phyloP scores from a whole-genome alignment of 2,113 vertebrate genomes.

The Phoxinus phoxinus region DNA sequence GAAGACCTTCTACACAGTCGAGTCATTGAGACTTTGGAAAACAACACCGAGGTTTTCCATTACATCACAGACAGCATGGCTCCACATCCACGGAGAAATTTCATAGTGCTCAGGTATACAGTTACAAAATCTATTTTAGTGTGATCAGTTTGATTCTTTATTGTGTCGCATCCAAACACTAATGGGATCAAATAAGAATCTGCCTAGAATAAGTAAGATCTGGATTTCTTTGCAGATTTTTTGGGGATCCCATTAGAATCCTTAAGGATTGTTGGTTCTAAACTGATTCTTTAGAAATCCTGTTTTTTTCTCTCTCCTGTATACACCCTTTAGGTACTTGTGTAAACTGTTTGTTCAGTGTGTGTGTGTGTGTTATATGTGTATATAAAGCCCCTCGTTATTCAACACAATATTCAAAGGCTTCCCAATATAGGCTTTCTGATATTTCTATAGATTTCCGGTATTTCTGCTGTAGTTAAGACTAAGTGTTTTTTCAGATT shows the following conservation, averaged over 20 bases:
- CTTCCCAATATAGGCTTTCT: no score
- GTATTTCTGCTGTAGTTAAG: no score
- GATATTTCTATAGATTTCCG: no score
- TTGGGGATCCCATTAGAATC: neutral
- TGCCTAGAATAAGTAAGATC: neutral
- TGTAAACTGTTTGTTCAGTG: no score
- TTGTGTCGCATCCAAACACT: neutral
- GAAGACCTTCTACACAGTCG: conserved; percentile 84
- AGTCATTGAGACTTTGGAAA: conserved; percentile 81
- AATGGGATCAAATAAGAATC: neutral
- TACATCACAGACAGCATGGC: conserved; percentile 87
- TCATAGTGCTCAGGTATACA: conserved; percentile 79
- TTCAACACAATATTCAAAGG: no score
- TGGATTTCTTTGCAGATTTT: neutral
- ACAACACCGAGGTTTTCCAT: conserved; percentile 83
- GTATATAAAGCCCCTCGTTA: no score
- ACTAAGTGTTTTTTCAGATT: no score
- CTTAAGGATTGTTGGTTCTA: neutral
- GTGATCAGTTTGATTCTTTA: neutral
- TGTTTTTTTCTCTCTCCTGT: neutral
- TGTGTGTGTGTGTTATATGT: no score
- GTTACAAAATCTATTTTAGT: neutral
- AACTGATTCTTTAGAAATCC: neutral
- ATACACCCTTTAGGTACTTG: no score
- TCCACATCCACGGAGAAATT: conserved; percentile 82